Conservation (phyloP, 2,888 invertebrate genomes). For the Meghimatium bilineatum region DNA sequence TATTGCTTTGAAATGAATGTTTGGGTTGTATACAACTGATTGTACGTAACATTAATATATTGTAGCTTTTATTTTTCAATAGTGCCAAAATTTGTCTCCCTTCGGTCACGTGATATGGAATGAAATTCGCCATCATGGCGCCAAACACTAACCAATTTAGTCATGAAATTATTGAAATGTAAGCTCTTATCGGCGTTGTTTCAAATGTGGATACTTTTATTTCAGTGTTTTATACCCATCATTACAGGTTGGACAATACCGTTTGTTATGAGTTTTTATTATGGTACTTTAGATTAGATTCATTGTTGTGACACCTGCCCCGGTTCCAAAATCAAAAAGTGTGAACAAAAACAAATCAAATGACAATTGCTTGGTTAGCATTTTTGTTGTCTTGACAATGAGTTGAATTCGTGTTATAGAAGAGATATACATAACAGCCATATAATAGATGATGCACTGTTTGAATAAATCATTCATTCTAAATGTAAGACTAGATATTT, state of each 20-base stretch:
- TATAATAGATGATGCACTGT: not conserved
- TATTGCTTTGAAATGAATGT: not conserved
- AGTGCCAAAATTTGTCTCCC: conserved; percentile 22
- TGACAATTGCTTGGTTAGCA: too few relatives aligned
- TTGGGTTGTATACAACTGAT: too few relatives aligned
- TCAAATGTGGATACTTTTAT: not conserved
- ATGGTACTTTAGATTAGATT: not conserved
- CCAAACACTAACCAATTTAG: conserved; percentile 52
- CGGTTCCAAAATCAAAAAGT: not conserved
- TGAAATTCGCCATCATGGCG: conserved; percentile 63
- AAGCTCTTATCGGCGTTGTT: not conserved
- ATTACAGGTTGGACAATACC: not conserved
- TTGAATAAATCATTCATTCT: too few relatives aligned
- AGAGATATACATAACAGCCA: not conserved
- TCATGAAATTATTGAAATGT: conserved; percentile 32
- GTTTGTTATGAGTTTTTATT: not conserved
- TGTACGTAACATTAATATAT: not conserved
- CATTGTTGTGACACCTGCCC: not conserved
- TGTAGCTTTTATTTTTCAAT: not conserved
- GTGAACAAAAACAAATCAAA: not conserved
- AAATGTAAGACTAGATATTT: too few relatives aligned
- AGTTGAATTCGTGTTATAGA: not conserved
- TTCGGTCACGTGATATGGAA: conserved; percentile 52
- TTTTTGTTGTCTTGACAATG: not conserved
- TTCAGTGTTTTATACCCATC: not conserved